Conservation (phyloP, 2,888 invertebrate genomes). For the Drosophila leonis region DNA sequence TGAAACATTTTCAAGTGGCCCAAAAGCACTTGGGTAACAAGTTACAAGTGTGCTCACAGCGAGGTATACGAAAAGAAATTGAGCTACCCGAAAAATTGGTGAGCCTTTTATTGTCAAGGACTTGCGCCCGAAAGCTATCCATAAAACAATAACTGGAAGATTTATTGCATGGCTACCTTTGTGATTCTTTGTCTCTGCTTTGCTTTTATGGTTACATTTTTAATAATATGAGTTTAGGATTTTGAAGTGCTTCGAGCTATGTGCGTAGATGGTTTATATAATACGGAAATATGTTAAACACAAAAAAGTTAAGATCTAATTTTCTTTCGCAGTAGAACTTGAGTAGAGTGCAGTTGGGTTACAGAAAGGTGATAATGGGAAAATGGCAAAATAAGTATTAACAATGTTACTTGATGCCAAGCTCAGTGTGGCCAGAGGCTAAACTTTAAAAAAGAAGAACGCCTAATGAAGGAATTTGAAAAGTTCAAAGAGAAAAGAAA, state of each 20-base stretch:
- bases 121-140: slow-evolving; percentile 43
- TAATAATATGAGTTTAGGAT: slow-evolving; percentile 39
- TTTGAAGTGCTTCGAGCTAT: neutral
- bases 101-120: slow-evolving; percentile 64
- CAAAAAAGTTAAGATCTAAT: neutral
- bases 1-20: slow-evolving; percentile 65
- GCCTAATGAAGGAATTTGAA: slow-evolving; percentile 12
- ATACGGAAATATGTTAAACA: slow-evolving; percentile 1
- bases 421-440: slow-evolving; percentile 14
- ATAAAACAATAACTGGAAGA: slow-evolving; percentile 71
- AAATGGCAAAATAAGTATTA: slow-evolving; percentile 23
- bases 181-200: slow-evolving; percentile 11
- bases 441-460: neutral
- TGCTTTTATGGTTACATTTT: slow-evolving; percentile 15
- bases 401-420: slow-evolving; percentile 4
- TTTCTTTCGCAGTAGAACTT: neutral
- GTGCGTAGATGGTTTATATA: neutral
- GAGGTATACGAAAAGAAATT: slow-evolving; percentile 43
- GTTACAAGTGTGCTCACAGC: slow-evolving; percentile 59
- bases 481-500: neutral
- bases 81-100: slow-evolving; percentile 15
- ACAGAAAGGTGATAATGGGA: slow-evolving; percentile 24
- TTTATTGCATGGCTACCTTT: slow-evolving; percentile 61
- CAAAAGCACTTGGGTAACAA: slow-evolving; percentile 51
- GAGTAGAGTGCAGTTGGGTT: neutral